Base-by-base conservation (phyloP, 2,797 vertebrate genomes). In the Tokudaia muenninki region DNA sequence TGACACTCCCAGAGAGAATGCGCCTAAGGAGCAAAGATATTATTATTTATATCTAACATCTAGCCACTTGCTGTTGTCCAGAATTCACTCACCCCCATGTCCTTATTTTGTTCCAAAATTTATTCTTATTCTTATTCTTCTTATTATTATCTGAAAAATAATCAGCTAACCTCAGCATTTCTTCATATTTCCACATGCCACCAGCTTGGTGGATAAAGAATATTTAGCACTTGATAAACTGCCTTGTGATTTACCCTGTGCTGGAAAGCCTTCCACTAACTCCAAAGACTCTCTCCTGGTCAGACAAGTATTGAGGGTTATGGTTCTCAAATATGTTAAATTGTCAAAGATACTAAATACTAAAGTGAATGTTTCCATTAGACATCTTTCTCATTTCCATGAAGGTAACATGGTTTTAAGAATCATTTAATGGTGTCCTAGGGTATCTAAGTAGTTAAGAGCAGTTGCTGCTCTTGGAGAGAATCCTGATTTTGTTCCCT, bases 231-330 rank as follows among this genome's bases (percentile, higher is more conserved):
- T 97, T 89, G 78, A 44, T 92, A 97, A 93, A 98, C 94, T 96
- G 92, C 88, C 97, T 98, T 97, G 97, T 97, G 96, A 95, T 94
- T 81, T 87, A 94, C 79, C 31, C 63, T 97, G 93, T 94, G 75
- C 81, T 97, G 74, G 81, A 74, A 97, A 97, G 63, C 94, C 91
- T 95, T 96, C 93, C 94, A 50, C 96, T 97, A 61, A 94, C 50
- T 94, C 97, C 81, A 96, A 90, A 96, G 87, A 97, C 65, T 87
- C 90, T 98, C 95, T 95, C 97, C n/a, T 81, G 89, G 44, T 94
- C 44, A 93, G 93, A 59, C 61, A 96, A 82, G 70, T 92, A 93
- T 97, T 87, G 78, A 96, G 24, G 67, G 74, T 91, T 98, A 67
- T 95, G 80, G 37, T 95, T 96, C 87, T 95, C 91, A 94, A 91